A percentile compares a stretch with the other conserved stretches of the same genome.
These are phyloP conservation scores for Butorides virescens DNA, from an alignment of 2,113 vertebrate genomes.

Conservation along the genomic window DNA sequence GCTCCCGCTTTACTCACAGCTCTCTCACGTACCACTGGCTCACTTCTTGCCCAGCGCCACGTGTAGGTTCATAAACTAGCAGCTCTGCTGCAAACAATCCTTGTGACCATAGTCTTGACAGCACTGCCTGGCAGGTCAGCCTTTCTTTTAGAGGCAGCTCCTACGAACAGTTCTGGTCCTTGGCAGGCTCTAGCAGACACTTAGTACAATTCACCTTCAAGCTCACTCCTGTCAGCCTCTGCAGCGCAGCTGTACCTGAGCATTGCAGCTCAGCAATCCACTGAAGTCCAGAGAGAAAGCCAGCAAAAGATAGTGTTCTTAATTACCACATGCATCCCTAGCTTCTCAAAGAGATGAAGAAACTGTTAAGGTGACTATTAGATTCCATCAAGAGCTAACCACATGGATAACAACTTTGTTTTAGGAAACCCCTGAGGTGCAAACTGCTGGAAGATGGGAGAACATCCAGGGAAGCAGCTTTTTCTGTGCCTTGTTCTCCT, in stretches of 20 bases:
- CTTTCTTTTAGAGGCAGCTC: background rate
- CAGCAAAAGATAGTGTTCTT: background rate
- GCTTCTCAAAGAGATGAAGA: background rate
- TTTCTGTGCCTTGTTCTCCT: background rate
- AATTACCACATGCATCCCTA: background rate
- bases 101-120: background rate
- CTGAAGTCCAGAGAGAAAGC: background rate
- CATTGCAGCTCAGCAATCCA: background rate
- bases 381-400: background rate
- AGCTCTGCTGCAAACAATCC: background rate
- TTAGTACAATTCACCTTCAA: background rate
- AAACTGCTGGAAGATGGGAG: background rate
- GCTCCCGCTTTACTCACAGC: background rate
- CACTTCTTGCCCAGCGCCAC: background rate
- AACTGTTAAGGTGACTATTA: background rate
- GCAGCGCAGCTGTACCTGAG: background rate
- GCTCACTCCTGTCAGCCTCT: background rate
- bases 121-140: background rate
- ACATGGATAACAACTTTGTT: background rate
- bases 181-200: background rate
- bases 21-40: background rate
- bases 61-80: background rate
- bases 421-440: background rate
- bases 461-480: background rate
- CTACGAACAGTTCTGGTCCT: background rate